Conservation (phyloP, 2,797 vertebrate species). For the Megalops cyprinoides region DNA sequence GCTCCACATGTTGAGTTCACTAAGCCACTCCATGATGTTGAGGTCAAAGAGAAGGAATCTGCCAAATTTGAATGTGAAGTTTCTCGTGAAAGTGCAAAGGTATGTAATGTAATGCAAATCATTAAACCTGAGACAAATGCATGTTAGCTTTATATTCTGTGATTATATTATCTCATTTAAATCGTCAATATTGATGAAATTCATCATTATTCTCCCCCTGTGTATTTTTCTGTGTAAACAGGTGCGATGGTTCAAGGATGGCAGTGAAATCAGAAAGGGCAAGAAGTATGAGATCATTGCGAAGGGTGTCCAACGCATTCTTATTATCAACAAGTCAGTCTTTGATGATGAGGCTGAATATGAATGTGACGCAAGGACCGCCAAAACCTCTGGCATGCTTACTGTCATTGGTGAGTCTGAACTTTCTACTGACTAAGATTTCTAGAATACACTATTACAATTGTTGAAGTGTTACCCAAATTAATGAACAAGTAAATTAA, state of each 20-base stretch:
- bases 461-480: no score
- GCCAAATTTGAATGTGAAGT: conserved; percentile 96
- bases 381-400: conserved; percentile 90
- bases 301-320: conserved; percentile 84
- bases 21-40: conserved; percentile 90
- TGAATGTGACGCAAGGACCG: conserved; percentile 90
- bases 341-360: conserved; percentile 97
- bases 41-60: conserved; percentile 91
- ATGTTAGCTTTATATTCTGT: neutral
- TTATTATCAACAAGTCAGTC: conserved; percentile 88
- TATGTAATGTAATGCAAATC: no score
- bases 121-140: neutral
- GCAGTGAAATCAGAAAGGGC: conserved; percentile 82
- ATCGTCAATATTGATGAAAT: neutral
- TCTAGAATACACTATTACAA: no score
- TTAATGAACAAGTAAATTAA: no score
- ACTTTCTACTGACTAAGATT: no score
- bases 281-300: conserved; percentile 84
- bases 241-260: conserved; percentile 84
- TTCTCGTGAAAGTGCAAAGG: conserved; percentile 88
- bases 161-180: neutral
- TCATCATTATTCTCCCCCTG: neutral
- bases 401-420: conserved; percentile 91
- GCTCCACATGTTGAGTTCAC: conserved; percentile 91
- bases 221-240: conserved; percentile 44